Base-by-base conservation (phyloP, 2,888 invertebrate genomes). In the Scelioninae gen. 2 region DNA sequence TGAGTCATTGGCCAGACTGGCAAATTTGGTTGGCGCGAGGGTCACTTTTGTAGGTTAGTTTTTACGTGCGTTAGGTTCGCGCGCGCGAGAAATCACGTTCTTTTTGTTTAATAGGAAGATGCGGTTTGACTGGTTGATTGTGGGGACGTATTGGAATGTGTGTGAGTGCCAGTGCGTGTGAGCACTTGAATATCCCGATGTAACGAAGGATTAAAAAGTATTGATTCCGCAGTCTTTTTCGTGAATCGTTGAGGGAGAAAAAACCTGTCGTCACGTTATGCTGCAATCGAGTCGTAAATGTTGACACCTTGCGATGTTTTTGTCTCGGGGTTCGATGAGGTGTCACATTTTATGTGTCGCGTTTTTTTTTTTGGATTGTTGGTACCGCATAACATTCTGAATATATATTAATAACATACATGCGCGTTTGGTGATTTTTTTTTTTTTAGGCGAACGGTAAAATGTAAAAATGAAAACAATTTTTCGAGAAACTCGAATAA, bases 171-270 rank as follows among this genome's bases (percentile, higher is more conserved):
- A 41, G 18, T 52, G 52, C 58, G 43, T 60, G 43, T 60, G 41
- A 41, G 50, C 46, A 61, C 53, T 63, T 48, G 16, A 33, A 53
- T 28, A 48, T 64, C 46, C 58, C 33, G 57, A 55, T 50, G 57
- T 39, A 64, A 64, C 45, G 55, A 58, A 58, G 64, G 58, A 71
- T 71, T 71, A 71, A 71, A 64, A 71, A 63, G 63, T 70, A 64
- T 63, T 57, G 63, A 70, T 70, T 64, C 43, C 16, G 45, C 52
- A 18, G 22, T 61, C 37, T 41, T 61, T 55, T 61, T 61, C 53
- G 53, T 60, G 5, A 15, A 15, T 50, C 50, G 43, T 18, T 15
- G 11, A 28, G 28, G 33, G 31, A 53, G 50, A 31, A 63, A 41
- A 63, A 46, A 53, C 53, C 28, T 60, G 46, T 68, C 58, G 25